Conservation (phyloP, 2,888 invertebrate genomes). For the Leptura quadrifasciata region DNA sequence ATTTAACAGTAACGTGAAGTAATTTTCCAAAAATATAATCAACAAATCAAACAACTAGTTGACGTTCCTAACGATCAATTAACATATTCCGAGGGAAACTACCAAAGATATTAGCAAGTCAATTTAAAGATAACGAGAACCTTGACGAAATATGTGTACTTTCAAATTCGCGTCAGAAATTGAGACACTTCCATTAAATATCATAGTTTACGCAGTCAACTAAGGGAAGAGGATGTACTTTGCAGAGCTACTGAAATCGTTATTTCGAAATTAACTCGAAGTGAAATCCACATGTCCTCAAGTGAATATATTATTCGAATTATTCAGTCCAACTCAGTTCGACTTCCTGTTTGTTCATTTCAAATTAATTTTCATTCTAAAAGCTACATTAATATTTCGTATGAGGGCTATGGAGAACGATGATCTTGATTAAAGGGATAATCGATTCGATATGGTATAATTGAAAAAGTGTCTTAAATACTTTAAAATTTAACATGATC, state of each 20-base stretch:
- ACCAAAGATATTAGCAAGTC: too few species aligned
- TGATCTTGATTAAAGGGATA: neutral
- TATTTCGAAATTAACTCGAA: neutral
- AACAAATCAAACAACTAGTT: too few species aligned
- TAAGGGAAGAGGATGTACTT: neutral
- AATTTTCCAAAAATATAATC: too few species aligned
- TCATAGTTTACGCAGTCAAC: neutral
- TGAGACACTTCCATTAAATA: neutral
- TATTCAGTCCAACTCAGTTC: neutral
- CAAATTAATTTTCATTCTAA: neutral
- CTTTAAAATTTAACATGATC: too few species aligned
- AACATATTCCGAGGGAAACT: too few species aligned
- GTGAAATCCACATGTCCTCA: neutral
- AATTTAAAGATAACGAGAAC: too few species aligned
- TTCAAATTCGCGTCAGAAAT: neutral
- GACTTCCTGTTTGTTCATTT: too few species aligned
- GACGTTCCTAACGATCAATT: too few species aligned
- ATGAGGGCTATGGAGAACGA: neutral
- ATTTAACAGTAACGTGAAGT: too few species aligned
- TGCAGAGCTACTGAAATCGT: neutral
- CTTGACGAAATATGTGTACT: neutral
- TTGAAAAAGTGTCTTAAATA: too few species aligned
- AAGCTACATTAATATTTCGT: neutral
- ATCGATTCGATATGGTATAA: neutral
- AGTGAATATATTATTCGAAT: neutral